Base-by-base conservation (phyloP, 2,113 vertebrate species). In the Jacana jacana region DNA sequence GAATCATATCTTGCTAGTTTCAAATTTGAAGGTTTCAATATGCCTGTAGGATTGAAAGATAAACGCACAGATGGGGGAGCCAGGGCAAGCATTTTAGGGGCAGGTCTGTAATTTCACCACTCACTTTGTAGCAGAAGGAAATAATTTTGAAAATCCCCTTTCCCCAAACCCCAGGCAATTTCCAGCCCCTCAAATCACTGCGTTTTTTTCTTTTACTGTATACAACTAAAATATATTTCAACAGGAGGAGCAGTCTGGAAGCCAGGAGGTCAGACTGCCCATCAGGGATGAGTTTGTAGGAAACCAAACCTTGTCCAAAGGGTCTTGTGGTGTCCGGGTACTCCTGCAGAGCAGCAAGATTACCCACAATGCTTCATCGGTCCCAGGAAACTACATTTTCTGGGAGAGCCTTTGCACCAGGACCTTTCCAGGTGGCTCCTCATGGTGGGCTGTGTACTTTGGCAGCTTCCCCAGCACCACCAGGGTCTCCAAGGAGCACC, bases 401-500 rank as follows among this genome's bases (percentile, higher is more conserved):
- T 2, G 2, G 79, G 14, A 4, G 0, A 37, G 40, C 51, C 2
- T 2, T 10, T 3, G 1, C 2, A 1, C 48, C 3, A 37, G 33
- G 66, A 55, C 42, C 25, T 42, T 11, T 63, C 51, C 23, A 6
- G 23, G 63, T 5, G 6, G 79, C 16, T 80, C 58, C 46, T 35
- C 0, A 0, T 1, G 22, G 9, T n/a, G 57, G 40, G 35, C 69
- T 51, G 37, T 51, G 48, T 19, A 49, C 76, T 65, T n/a, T 48
- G 83, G 76, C 80, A 61, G 25, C 52, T 30, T 27, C 27, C 31
- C 69, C 61, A 37, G 46, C 49, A 30, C 8, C 3, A 0, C 52
- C 4, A 2, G 35, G 30, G 15, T 42, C 79, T 64, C 75, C 4
- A 0, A 10, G 66, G 23, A 86, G 12, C 0, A 0, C 30, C 6